Conservation (phyloP, 2,888 invertebrate species). For the Ryuthela nishihirai region DNA sequence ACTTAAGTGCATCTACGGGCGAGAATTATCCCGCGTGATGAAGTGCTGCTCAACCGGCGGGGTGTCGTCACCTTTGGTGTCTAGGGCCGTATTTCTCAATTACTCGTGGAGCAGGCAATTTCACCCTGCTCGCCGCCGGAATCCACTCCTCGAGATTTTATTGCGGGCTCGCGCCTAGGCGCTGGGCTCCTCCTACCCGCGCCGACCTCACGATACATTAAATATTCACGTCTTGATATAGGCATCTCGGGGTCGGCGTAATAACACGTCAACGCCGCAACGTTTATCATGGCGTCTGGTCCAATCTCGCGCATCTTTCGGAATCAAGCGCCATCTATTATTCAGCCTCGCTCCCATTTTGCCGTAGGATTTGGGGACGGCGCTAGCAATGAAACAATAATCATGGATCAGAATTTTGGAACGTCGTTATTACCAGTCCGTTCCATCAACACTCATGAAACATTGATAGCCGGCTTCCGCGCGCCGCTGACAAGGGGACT, state of each 20-base stretch:
- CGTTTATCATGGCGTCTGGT: slow-evolving; percentile 38
- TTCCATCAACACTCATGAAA: slow-evolving; percentile 38
- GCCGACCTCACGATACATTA: slow-evolving; percentile 31
- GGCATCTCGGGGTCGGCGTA: slow-evolving; percentile 39
- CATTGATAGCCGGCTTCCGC: slow-evolving; percentile 33
- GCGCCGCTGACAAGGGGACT: no score
- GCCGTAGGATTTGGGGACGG: slow-evolving; percentile 31
- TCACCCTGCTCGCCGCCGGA: slow-evolving; percentile 35
- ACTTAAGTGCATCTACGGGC: slow-evolving; percentile 31
- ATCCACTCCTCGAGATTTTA: slow-evolving; percentile 37
- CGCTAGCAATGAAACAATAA: slow-evolving; percentile 36
- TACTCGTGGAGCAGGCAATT: slow-evolving; percentile 37
- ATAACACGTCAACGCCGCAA: slow-evolving; percentile 38
- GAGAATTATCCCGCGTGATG: slow-evolving; percentile 34
- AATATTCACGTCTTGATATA: slow-evolving; percentile 37
- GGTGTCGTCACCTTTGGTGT: slow-evolving; percentile 38
- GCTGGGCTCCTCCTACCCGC: no score
- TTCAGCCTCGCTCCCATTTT: slow-evolving; percentile 29
- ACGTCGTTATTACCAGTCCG: slow-evolving; percentile 35
- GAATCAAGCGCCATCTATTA: slow-evolving; percentile 37
- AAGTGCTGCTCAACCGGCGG: slow-evolving; percentile 31
- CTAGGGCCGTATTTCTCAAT: slow-evolving; percentile 40
- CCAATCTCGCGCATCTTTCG: slow-evolving; percentile 33
- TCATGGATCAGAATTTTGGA: slow-evolving; percentile 38
- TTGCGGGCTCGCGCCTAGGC: no score